These are phyloP conservation scores for Dryococelus australis DNA, from an alignment of 2,888 invertebrate genomes.

Conservation along the genomic window DNA sequence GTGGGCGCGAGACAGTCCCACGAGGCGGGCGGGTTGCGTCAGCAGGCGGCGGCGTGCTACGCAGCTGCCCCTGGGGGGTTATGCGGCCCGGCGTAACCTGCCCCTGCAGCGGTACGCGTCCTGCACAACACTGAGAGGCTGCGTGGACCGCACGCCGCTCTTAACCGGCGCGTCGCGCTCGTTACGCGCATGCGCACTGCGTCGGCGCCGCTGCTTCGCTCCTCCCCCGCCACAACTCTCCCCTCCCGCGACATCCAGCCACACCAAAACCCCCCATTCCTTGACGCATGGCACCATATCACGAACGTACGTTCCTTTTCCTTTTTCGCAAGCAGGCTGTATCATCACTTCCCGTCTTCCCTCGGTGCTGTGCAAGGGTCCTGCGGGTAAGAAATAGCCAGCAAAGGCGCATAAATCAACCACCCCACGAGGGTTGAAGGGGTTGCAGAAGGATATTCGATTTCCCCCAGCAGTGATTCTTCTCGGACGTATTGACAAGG, in stretches of 20 bases:
- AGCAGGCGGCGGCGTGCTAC: too few relatives aligned
- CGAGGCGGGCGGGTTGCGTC: too few relatives aligned
- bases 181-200: neutral
- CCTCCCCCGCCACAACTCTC: neutral
- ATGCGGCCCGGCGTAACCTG: neutral
- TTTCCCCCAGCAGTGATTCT: neutral
- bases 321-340: neutral
- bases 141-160: constrained; percentile 3
- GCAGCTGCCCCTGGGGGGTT: too few relatives aligned
- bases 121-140: constrained; percentile 9
- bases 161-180: neutral
- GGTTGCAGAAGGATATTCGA: neutral
- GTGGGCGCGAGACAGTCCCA: too few relatives aligned
- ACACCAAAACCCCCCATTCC: neutral
- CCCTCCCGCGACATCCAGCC: neutral
- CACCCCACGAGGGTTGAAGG: neutral
- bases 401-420: neutral
- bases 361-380: neutral
- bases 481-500: constrained; percentile 10
- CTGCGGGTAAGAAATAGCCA: neutral
- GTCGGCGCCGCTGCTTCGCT: neutral
- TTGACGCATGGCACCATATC: constrained; percentile 1
- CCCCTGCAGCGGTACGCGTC: neutral
- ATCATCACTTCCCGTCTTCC: neutral
- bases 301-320: neutral